phyloP scores from a whole-genome alignment of 2,113 vertebrate species.

The Pongo abelii region DNA sequence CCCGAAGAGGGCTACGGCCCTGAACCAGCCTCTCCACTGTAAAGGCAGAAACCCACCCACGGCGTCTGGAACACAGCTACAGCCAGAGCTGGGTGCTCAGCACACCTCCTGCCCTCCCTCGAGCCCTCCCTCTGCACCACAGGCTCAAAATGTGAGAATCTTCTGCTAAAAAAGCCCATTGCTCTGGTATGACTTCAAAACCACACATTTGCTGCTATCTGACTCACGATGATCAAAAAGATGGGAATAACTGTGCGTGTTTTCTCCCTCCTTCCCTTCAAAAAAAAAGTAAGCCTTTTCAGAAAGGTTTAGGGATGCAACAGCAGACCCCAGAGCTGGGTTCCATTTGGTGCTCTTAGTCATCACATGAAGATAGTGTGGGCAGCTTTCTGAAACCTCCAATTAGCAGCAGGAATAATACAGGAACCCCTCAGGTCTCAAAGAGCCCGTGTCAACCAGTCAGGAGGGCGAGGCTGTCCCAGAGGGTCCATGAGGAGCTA shows the following conservation, averaged over 20 bases:
- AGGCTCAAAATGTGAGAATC: neutral
- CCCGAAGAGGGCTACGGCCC: neutral
- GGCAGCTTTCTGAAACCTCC: neutral
- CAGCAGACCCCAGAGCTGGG: neutral
- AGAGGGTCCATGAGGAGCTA: neutral
- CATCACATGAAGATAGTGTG: accelerated
- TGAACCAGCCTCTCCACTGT: neutral
- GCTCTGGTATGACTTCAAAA: neutral
- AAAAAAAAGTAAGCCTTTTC: neutral
- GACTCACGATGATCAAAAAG: neutral
- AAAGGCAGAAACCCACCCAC: too few species aligned
- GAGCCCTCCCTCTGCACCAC: neutral
- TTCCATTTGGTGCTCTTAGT: neutral
- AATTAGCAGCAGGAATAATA: accelerated
- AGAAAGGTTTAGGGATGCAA: neutral
- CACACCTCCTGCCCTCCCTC: accelerated
- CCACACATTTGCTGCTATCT: neutral
- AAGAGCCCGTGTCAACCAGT: neutral
- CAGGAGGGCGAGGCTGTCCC: neutral
- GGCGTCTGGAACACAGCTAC: too few species aligned
- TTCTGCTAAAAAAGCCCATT: neutral
- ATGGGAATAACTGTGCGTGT: neutral
- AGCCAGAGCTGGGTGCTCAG: neutral
- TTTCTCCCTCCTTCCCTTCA: too few species aligned
- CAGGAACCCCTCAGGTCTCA: neutral